A percentile compares a stretch with the other conserved stretches of the same genome.
phyloP scores from a whole-genome alignment of 2,797 vertebrate species.

The Epinephelus malabaricus region DNA sequence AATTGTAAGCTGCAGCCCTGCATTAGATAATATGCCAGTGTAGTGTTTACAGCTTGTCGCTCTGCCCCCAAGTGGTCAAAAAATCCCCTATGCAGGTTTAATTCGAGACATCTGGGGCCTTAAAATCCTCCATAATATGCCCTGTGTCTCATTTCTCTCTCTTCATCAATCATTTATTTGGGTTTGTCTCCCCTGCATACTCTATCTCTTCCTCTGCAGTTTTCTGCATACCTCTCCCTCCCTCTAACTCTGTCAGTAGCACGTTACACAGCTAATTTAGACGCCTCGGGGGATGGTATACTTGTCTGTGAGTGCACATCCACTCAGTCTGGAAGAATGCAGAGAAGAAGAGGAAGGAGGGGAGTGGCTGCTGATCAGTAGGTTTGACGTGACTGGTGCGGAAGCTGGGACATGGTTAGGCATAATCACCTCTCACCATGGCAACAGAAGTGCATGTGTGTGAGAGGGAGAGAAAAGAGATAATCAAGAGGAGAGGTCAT shows the following conservation, averaged over 20 bases:
- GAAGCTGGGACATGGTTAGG: slow-evolving; percentile 19
- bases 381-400: slow-evolving; percentile 2
- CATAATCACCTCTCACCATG: slow-evolving; percentile 36
- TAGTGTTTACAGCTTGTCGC: too few species aligned
- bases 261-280: slow-evolving; percentile 1
- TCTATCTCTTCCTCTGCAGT: slow-evolving; percentile 2
- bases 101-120: not conserved
- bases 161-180: slow-evolving; percentile 1
- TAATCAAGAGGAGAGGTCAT: not conserved
- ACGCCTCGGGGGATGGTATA: not conserved
- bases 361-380: not conserved
- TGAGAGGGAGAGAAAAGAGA: not conserved
- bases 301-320: slow-evolving; percentile 5
- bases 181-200: not conserved
- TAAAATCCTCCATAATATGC: not conserved
- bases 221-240: not conserved
- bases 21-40: too few species aligned
- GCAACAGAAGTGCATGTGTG: slow-evolving; percentile 15
- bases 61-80: too few species aligned
- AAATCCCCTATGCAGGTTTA: too few species aligned
- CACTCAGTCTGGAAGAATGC: slow-evolving; percentile 1
- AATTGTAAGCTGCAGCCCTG: too few species aligned
- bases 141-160: not conserved
- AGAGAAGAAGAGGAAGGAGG: slow-evolving; percentile 19
- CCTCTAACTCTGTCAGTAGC: slow-evolving; percentile 6